phyloP scores from a whole-genome alignment of 2,797 vertebrate species.

The Balearica regulorum region DNA sequence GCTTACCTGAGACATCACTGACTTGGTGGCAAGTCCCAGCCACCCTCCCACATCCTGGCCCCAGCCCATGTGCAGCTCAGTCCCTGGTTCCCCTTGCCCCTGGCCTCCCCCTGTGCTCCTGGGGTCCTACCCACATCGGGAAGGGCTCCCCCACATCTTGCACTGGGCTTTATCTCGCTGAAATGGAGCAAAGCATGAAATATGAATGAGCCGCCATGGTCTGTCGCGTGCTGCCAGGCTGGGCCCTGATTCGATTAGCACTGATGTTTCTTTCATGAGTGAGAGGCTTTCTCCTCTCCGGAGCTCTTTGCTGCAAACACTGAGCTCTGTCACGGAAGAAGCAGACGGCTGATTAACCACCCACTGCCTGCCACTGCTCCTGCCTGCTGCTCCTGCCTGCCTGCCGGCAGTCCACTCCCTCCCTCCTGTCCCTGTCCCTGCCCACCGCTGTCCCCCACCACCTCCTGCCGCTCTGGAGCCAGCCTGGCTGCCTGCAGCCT shows the following conservation, averaged over 20 bases:
- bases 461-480: background rate
- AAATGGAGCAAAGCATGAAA: conserved; percentile 55
- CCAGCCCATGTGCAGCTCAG: background rate
- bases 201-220: background rate
- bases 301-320: background rate
- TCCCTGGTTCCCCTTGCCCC: background rate
- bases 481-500: background rate
- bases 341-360: conserved; percentile 44
- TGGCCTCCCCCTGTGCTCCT: fast-evolving
- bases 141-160: background rate
- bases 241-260: conserved; percentile 40
- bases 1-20: background rate
- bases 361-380: background rate
- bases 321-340: conserved; percentile 65
- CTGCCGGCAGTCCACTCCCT: background rate
- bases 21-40: background rate
- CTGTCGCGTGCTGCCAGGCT: conserved; percentile 42
- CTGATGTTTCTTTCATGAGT: conserved; percentile 76
- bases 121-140: fast-evolving
- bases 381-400: background rate
- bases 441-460: background rate
- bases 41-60: background rate
- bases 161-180: background rate
- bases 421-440: background rate
- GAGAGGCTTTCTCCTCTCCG: background rate